Base-by-base conservation (phyloP, 1,140 invertebrate species). In the Aphis craccivora region DNA sequence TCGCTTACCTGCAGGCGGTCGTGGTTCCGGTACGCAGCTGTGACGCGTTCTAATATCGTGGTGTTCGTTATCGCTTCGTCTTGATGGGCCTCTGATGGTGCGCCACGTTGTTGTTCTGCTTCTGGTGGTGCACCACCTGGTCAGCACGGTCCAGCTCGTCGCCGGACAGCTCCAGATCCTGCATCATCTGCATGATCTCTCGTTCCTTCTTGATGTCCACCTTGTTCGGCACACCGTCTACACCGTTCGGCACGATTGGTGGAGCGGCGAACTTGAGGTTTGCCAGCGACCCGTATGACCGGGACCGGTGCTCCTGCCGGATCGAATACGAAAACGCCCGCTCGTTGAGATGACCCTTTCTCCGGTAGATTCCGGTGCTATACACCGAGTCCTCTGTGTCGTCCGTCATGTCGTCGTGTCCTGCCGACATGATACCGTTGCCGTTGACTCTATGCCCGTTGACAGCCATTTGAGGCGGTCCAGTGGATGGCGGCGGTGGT, bases 261-360 rank as follows among this genome's bases (percentile, higher is more conserved):
- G 96, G 96, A 94, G 97, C 97, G 93, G 97, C 97, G 95, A 97
- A 97, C 95, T 97, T 97, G 40, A 99, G 95, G 94, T 98, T 98
- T 43, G 98, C 98, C 94, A 99, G 95, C 88, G 97, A 98, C 88
- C 98, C 98, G 95, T 98, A 98, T 94, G 98, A 98, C 84, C 98
- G 96, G 94, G 98, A 98, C 89, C 98, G 96, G 95, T 99, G 98
- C 95, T 99, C 98, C 95, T 99, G 98, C 89, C 98, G 96, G 94
- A 99, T 99, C 90, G 98, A 98, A 95, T 99, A 98, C 25, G 98
- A 98, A 95, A 99, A 99, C 35, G 98, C 98, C 88, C 98, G 95
- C 95, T 99, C 98, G 95, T 99, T 99, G 92, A 99, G 95, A 95
- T 99, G 98, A 1, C 98, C 98, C 94, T 98, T 98, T 94, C 98